phyloP scores from a whole-genome alignment of 2,888 invertebrate genomes.

The Microctonus aethiopoides region DNA sequence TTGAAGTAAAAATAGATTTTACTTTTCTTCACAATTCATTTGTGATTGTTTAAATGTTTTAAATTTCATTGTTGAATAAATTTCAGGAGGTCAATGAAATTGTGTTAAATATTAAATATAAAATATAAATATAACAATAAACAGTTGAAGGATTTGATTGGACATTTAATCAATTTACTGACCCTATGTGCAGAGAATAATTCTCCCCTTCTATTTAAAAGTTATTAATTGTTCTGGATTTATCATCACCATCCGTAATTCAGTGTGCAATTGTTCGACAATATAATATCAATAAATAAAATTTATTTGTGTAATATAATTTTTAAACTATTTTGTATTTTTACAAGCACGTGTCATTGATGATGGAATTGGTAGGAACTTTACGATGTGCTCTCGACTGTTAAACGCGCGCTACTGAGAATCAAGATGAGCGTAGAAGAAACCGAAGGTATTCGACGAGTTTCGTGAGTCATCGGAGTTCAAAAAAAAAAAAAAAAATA shows the following conservation, averaged over 20 bases:
- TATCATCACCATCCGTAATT: slow-evolving; percentile 8
- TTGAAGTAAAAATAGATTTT: slow-evolving; percentile 22
- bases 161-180: slow-evolving; percentile 23
- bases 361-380: slow-evolving; percentile 23
- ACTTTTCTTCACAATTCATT: not conserved
- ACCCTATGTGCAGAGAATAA: slow-evolving; percentile 25
- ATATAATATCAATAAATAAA: not conserved
- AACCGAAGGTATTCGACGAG: slow-evolving; percentile 28
- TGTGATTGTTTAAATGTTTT: not conserved
- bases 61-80: not conserved
- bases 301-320: too few species aligned
- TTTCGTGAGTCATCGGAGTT: slow-evolving; percentile 33
- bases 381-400: slow-evolving; percentile 39
- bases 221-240: slow-evolving; percentile 13
- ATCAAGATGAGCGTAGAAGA: slow-evolving; percentile 22
- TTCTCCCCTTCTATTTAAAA: slow-evolving; percentile 1
- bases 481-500: too few species aligned
- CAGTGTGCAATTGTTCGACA: not conserved
- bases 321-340: not conserved
- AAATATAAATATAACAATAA: not conserved
- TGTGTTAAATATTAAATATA: not conserved
- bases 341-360: slow-evolving; percentile 37
- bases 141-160: slow-evolving; percentile 5
- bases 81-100: not conserved
- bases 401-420: slow-evolving; percentile 51